Base-by-base conservation (phyloP, 2,888 invertebrate species). In the Carcina quercana region DNA sequence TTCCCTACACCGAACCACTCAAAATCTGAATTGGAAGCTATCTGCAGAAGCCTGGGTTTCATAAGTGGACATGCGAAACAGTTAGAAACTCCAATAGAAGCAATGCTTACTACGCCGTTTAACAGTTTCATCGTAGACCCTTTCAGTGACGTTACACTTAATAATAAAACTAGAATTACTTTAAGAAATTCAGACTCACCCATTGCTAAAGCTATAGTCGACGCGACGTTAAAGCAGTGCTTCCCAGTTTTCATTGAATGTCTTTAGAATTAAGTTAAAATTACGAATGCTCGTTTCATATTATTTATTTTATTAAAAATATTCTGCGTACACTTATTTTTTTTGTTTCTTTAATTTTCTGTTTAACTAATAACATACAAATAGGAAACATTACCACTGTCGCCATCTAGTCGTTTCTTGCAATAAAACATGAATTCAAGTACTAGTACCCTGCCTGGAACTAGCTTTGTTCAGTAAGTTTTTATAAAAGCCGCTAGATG, bases 31-130 rank as follows among this genome's bases (percentile, higher is more conserved):
- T 60, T 88, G 2, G 87, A 88, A 47, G 68, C 79, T 8, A 86
- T 91, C 39, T 93, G 93, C 59, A 59, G 69, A 15, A 74, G 86
- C 37, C 59, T 91, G 8, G 90, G 90, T 5, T 91, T 87, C 48
- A 59, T 71, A 38, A 82, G 86, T 12, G 87, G 86, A 5, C 86
- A 80, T 45, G 86, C 86, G 0, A 74, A 69, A 38, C 70, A 78
- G 54, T 55, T 84, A 13, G 47, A 63, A 35, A 41, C 55, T 11
- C 50, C 58, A 11, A 42, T 8, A n/a, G 10, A 21, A 5, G 10
- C 58, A 10, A 51, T 52, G 17, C 42, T 49, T n/a, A 41, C 47
- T 21, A 47, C 53, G 10, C 47, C 65, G 5, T 55, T 65, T 28
- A 80, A 74, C 28, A 63, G 54, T 38, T 36, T 83, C 15, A 28